Base-by-base conservation (phyloP, 2,888 invertebrate genomes). In the Eledona agricola region DNA sequence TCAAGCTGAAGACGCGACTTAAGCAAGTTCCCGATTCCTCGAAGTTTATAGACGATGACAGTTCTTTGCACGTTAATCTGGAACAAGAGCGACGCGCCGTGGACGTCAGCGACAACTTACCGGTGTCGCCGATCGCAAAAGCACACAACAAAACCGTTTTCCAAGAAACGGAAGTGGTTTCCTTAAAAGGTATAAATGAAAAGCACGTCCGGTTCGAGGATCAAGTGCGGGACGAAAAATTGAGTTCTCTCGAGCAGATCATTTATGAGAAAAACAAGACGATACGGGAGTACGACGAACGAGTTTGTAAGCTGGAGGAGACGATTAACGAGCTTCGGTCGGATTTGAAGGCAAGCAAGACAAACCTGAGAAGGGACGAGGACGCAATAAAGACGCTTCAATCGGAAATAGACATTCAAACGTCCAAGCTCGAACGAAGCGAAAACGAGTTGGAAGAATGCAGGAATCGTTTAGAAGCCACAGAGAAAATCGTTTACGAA, bases 41-140 rank as follows among this genome's bases (percentile, higher is more conserved):
- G n/a, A n/a, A n/a, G n/a, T n/a, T n/a, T n/a, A n/a, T n/a, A 78
- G 78, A n/a, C 4, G 3, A 5, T 4, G 7, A 26, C n/a, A 31
- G 11, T 0, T 88, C 88, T 0, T 84, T 88, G 69, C 85, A 86
- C 0, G 88, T 88, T 57, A 87, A 87, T 60, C 81, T 83, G 49
- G 85, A 85, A 65, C 66, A 78, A 38, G 79, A 83, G 13, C 54
- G 74, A 15, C 65, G 62, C 38, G 57, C 58, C 20, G 67, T 64
- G 10, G 57, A 55, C 10, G 31, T 50, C 5, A 47, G 54, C 5
- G 66, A 66, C 2, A 66, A 66, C 38, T 45, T 63, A 6, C 11
- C 3, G 9, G 4, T 32, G 11, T 53, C 47, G 7, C 47, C 51
- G n/a, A 15, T 16, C 3, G 13, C 7, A 22, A 7, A 31, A 12